Evolutionary conservation across 2,888 invertebrate species (phyloP), one percentile per base, ranked within the genome.

Genomic region (Rhingia campestris): DNA sequence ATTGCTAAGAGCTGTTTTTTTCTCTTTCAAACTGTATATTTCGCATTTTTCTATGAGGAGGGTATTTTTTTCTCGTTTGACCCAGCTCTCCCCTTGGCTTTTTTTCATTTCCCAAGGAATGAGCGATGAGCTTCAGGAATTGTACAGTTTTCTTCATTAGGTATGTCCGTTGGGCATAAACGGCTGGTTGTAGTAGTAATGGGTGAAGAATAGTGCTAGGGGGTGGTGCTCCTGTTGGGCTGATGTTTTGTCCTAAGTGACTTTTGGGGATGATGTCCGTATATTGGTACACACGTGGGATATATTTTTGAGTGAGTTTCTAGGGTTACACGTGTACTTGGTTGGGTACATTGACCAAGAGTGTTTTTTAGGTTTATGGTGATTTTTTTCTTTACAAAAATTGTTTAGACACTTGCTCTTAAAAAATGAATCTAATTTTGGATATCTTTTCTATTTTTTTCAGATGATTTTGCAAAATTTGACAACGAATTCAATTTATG

Each of bases 391-490:
- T 87, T 74, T 70, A 45, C n/a, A 12, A 12, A 12, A 6, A 6
- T 66, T 77, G 63, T 72, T 47, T 41, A 22, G 22, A 22, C 22
- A 22, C n/a, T 43, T 43, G 12, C 10, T 63, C 22, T 43, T 53
- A 54, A 10, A 53, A 59, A n/a, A 61, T 75, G 74, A 35, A 67
- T 75, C 45, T 70, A 70, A 86, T 77, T 73, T 67, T 67, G 51
- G 58, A 14, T 56, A 22, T 66, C 12, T 58, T 39, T 75, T 70
- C 45, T 49, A 49, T 6, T 76, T 54, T 63, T 92, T 92, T 59
- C 92, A 95, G 95, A 93, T 94, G 90, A 92, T 93, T 72, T 92
- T 95, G 86, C 93, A 93, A 87, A 95, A 96, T 90, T 92, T 96
- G 87, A 95, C 95, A 59, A 94, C 94, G 87, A 94, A 95, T 90